Base-by-base conservation (phyloP, 2,113 vertebrate species). In the Formicarius rufipectus region DNA sequence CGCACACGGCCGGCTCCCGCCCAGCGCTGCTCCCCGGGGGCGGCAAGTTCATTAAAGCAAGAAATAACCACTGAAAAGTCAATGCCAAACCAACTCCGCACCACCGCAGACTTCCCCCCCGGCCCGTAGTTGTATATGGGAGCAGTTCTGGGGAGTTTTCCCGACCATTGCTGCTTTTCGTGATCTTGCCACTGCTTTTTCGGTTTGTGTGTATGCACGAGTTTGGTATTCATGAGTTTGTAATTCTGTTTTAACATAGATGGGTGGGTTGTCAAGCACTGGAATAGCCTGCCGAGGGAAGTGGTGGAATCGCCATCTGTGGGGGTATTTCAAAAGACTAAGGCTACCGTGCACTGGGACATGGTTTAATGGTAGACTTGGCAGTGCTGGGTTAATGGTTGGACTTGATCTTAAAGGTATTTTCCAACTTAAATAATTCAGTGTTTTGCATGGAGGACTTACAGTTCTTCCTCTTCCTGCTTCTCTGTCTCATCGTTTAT, bases 231-330 rank as follows among this genome's bases (percentile, higher is more conserved):
- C 8, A 0, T 4, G 42, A 49, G 22, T 77, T 69, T 30, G 0
- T 5, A 18, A 6, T 1, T 75, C 42, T 22, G 0, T 31, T 64
- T 23, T 9, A 67, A 49, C 7, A 2, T 2, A 33, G 17, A 3
- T 12, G 6, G 13, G 45, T 6, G 3, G 12, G 19, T 7, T 45
- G 28, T 39, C 28, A 17, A 24, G 37, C 12, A 4, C 0, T 28
- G 44, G 15, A 47, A 30, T 69, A 45, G 7, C 30, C 14, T 66
- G 42, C 42, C 31, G 30, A 7, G n/a, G 30, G 39, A 24, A 47
- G 6, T 18, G 44, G 25, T 19, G 39, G 20, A n/a, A n/a, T 22
- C 53, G 16, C 53, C 28, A 17, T n/a, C 13, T 28, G 15, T 17
- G 15, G 23, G 17, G 28, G 28, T 21, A 8, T 75, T 53, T n/a